phyloP scores from a whole-genome alignment of 2,113 vertebrate genomes.

The Genyomyrus donnyi region DNA sequence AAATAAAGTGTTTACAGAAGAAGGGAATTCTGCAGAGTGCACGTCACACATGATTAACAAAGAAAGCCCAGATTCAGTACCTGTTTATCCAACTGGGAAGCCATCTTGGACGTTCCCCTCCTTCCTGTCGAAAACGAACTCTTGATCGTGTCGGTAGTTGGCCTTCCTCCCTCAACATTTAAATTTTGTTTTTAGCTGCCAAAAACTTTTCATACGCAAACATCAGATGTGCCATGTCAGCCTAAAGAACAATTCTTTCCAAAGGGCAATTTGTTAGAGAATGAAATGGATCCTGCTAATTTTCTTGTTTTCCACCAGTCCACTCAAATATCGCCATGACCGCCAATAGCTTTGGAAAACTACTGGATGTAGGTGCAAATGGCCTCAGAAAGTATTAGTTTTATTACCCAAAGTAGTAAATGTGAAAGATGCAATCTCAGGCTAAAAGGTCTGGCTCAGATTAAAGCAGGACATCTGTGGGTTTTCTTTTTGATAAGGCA shows the following conservation, averaged over 20 bases:
- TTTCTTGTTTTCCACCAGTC: constrained; percentile 1
- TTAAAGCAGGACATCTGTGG: neutral
- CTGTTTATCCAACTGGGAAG: constrained; percentile 10
- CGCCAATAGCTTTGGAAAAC: constrained; percentile 6
- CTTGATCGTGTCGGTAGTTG: neutral
- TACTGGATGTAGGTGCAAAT: neutral
- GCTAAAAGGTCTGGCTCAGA: neutral
- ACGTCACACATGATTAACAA: neutral
- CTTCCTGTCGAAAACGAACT: neutral
- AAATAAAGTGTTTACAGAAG: neutral
- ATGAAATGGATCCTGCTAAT: neutral
- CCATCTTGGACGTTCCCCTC: neutral
- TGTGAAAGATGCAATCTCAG: constrained; percentile 7
- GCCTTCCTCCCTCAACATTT: neutral
- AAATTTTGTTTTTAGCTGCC: neutral
- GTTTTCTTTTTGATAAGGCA: neutral
- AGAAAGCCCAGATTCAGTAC: neutral
- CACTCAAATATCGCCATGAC: neutral
- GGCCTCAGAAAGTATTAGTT: neutral
- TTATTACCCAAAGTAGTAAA: constrained; percentile 3
- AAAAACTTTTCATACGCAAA: neutral
- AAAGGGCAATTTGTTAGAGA: neutral
- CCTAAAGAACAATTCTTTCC: neutral
- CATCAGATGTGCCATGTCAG: neutral
- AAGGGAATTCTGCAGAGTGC: neutral